phyloP scores from a whole-genome alignment of 2,113 vertebrate species.

The Isurus oxyrinchus region DNA sequence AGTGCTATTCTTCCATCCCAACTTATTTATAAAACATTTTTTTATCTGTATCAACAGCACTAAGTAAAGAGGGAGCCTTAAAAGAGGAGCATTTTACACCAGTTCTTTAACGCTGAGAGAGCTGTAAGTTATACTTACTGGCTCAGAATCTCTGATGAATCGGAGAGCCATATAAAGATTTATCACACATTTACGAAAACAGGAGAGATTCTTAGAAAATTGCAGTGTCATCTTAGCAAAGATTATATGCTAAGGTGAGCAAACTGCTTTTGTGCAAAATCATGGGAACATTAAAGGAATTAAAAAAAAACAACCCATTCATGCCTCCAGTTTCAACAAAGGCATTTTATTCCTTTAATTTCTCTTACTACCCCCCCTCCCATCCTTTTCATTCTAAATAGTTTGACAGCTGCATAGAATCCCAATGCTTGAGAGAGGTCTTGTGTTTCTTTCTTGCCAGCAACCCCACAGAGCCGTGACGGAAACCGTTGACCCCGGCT shows the following conservation, averaged over 20 bases:
- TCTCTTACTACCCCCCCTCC: conserved; percentile 43
- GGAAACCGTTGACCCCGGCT: conserved; percentile 64
- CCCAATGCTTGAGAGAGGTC: conserved; percentile 49
- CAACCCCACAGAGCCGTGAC: conserved; percentile 67
- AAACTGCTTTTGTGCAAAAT: conserved; percentile 45
- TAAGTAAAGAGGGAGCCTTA: background rate
- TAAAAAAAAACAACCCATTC: conserved; percentile 51
- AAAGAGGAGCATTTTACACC: background rate
- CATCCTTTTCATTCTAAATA: conserved; percentile 47
- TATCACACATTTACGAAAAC: background rate
- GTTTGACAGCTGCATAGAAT: conserved; percentile 64
- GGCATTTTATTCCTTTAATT: conserved; percentile 46
- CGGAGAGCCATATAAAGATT: background rate
- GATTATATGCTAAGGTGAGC: conserved; percentile 28
- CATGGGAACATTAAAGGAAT: conserved; percentile 59
- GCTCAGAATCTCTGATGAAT: background rate
- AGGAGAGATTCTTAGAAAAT: background rate
- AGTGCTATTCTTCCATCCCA: background rate
- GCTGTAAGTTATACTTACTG: background rate
- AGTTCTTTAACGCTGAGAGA: background rate
- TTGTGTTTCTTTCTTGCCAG: conserved; percentile 50
- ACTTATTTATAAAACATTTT: background rate
- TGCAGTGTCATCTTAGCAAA: background rate
- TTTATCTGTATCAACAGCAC: background rate
- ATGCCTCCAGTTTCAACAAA: conserved; percentile 59